Evolutionary conservation across 2,113 vertebrate genomes (phyloP), one percentile per base, ranked within the genome.

Genomic region (Rhynchomys soricoides): DNA sequence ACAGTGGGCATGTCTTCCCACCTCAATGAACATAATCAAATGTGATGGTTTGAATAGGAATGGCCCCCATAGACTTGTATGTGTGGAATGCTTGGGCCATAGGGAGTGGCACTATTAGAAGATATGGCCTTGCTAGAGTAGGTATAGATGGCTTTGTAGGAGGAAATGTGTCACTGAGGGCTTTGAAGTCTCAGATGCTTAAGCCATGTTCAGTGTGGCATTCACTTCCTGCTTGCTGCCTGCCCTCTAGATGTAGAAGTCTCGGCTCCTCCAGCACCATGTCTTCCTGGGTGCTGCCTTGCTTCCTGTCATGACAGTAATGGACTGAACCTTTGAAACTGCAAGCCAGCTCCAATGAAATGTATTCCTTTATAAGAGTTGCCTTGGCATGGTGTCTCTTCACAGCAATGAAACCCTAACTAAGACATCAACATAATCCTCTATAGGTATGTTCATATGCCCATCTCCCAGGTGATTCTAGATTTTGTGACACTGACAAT

Each of bases 21-120:
- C 26, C 82, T 66, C 82, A 66, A 11, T 21, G 55, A 10, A 48
- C 29, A 66, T 0, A 59, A 55, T n/a, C 37, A 40, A 73, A 21
- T 43, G 71, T 73, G 70, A 29, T 40, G 71, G n/a, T 73, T 43
- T 73, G 71, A 11, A 73, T 24, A 73, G 71, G 71, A 40, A 40
- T 9, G 19, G 71, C 3, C 19, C 37, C 4, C n/a, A 15, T 43
- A 21, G 7, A 9, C 37, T n/a, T 3, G 1, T 19, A 5, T 40
- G 71, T 73, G 22, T 73, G 71, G 71, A 73, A 73, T 24, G n/a
- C n/a, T 10, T 73, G n/a, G n/a, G 19, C 6, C n/a, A 40, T 21
- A 73, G 21, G 70, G 16, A 71, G 19, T n/a, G 37, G 34, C 70
- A 21, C 37, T 71, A n/a, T n/a, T n/a, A n/a, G 70, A n/a, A 73